Conservation (phyloP, 2,888 invertebrate species). For the Hirudinaria manillensis region DNA sequence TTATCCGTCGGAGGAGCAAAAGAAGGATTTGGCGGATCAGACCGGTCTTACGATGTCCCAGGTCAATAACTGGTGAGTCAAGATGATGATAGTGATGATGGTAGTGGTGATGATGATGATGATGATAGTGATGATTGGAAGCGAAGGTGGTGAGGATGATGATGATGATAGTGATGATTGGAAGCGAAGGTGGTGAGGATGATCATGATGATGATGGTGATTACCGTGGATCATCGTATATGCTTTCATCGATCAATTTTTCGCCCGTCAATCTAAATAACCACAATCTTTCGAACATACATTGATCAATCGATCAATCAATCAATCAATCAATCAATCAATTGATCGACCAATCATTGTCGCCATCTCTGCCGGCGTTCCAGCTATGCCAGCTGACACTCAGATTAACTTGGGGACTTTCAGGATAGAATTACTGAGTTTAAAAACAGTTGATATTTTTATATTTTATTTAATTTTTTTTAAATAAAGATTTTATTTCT, state of each 20-base stretch:
- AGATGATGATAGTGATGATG: background rate
- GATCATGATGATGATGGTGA: background rate
- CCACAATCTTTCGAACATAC: background rate
- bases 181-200: background rate
- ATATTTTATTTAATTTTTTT: too few species aligned
- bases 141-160: background rate
- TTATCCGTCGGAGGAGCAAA: conserved; percentile 99
- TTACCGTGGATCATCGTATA: background rate
- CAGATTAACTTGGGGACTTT: too few species aligned
- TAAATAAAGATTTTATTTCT: too few species aligned
- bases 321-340: background rate
- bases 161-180: background rate
- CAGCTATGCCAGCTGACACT: too few species aligned
- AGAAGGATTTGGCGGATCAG: conserved; percentile 99
- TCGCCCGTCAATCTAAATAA: background rate
- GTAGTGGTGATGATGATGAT: background rate
- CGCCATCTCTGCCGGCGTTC: too few species aligned
- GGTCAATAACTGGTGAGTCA: conserved; percentile 99
- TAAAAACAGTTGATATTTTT: too few species aligned
- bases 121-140: background rate
- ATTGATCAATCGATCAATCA: background rate
- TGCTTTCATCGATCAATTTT: background rate
- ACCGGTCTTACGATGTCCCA: conserved; percentile 99
- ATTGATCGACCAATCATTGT: background rate
- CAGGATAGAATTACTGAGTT: too few species aligned